Percentiles rank a stretch among this genome's conserved stretches.
phyloP scores from a whole-genome alignment of 2,113 vertebrate genomes.

The Nycticorax nycticorax region DNA sequence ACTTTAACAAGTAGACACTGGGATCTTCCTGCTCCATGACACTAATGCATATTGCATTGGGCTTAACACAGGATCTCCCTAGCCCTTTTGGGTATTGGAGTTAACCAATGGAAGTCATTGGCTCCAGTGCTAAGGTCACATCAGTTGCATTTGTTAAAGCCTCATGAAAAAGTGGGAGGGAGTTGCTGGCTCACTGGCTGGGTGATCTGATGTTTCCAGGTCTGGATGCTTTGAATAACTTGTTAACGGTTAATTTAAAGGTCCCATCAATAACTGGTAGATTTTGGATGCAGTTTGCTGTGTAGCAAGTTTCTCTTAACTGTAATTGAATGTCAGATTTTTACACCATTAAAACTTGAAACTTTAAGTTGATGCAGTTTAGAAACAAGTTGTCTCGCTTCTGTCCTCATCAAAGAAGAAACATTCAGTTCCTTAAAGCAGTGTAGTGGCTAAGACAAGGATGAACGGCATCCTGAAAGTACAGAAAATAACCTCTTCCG shows the following conservation, averaged over 20 bases:
- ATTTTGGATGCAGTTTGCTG: slow-evolving; percentile 59
- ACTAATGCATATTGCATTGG: slow-evolving; percentile 68
- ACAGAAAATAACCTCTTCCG: slow-evolving; percentile 33
- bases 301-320: slow-evolving; percentile 64
- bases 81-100: slow-evolving; percentile 42
- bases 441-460: not conserved
- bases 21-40: slow-evolving; percentile 65
- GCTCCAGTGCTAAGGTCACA: slow-evolving; percentile 48
- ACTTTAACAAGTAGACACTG: slow-evolving; percentile 66
- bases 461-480: not conserved
- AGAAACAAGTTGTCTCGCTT: slow-evolving; percentile 63
- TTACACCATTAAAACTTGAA: slow-evolving; percentile 71
- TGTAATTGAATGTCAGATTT: slow-evolving; percentile 68
- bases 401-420: slow-evolving; percentile 55
- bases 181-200: slow-evolving; percentile 12
- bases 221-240: slow-evolving; percentile 25
- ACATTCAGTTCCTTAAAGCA: slow-evolving; percentile 25
- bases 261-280: slow-evolving; percentile 50
- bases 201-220: slow-evolving; percentile 50
- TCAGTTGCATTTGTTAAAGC: slow-evolving; percentile 49
- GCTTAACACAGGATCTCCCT: slow-evolving; percentile 55
- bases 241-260: slow-evolving; percentile 32
- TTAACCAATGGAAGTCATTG: slow-evolving; percentile 28
- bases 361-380: slow-evolving; percentile 64
- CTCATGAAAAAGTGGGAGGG: slow-evolving; percentile 34